These are phyloP conservation scores for Umimayanthus chanpuru DNA, from an alignment of 92 coral and sea anemone genomes.

Conservation along the genomic window DNA sequence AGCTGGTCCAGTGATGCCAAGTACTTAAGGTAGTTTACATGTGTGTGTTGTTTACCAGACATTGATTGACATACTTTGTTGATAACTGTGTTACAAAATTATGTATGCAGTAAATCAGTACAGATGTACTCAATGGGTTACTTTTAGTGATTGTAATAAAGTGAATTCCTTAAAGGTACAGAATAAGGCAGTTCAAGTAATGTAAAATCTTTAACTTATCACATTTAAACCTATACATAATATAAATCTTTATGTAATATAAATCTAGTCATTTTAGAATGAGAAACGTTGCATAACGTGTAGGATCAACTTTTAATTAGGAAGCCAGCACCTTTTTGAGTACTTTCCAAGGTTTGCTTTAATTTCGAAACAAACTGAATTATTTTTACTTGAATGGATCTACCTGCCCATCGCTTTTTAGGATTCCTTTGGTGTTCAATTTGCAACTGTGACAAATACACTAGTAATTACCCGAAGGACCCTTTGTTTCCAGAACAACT, in stretches of 20 bases:
- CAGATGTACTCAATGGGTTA: too few relatives aligned
- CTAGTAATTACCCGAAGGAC: too few relatives aligned
- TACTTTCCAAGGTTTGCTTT: too few relatives aligned
- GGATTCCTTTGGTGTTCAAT: too few relatives aligned
- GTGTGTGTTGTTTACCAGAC: not conserved
- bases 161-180: too few relatives aligned
- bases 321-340: not conserved
- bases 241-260: too few relatives aligned
- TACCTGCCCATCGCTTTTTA: not conserved
- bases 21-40: not conserved
- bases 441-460: not conserved
- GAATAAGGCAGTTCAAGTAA: too few relatives aligned
- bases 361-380: not conserved
- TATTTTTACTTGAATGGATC: not conserved
- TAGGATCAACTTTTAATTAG: not conserved
- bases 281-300: not conserved
- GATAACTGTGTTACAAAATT: not conserved
- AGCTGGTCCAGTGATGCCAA: constrained; percentile 35
- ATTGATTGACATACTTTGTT: not conserved
- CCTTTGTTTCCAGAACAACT: constrained; percentile 16
- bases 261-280: too few relatives aligned
- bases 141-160: not conserved
- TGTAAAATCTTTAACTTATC: too few relatives aligned
- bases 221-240: too few relatives aligned
- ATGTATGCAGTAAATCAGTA: not conserved